Evolutionary conservation across 2,797 vertebrate genomes (phyloP).

Genomic region (Sarcophilus harrisii): DNA sequence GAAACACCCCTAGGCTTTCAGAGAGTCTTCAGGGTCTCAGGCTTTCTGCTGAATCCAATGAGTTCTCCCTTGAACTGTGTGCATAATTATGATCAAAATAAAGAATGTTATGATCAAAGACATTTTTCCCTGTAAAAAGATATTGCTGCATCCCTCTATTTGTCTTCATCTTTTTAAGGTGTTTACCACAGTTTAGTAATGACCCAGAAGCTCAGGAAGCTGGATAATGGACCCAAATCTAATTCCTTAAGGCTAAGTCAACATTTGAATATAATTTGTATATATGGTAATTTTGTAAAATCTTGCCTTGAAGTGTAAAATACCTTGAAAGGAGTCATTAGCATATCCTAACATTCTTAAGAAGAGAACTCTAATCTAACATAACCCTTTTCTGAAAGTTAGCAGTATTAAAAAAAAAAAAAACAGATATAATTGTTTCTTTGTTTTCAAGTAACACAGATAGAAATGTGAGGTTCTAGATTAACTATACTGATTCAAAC

Average conservation of each 20-base stretch:
- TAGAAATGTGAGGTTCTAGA: not conserved
- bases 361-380: not conserved
- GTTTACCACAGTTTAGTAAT: not conserved
- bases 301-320: not conserved
- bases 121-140: not conserved
- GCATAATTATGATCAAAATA: not conserved
- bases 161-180: not conserved
- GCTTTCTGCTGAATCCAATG: not conserved
- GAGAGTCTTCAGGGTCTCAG: not conserved
- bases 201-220: not conserved
- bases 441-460: not conserved
- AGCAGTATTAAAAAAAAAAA: not conserved
- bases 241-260: conserved; percentile 1
- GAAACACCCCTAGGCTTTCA: not conserved
- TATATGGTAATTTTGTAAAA: not conserved
- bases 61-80: not conserved
- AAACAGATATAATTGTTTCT: not conserved
- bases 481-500: not conserved
- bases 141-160: not conserved
- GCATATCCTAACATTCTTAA: not conserved
- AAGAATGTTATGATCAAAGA: not conserved
- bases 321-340: not conserved
- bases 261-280: not conserved
- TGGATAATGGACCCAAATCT: not conserved
- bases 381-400: not conserved